Base-by-base conservation (phyloP, 53 echinoderm and acorn worm genomes). In the Henricia sp. region DNA sequence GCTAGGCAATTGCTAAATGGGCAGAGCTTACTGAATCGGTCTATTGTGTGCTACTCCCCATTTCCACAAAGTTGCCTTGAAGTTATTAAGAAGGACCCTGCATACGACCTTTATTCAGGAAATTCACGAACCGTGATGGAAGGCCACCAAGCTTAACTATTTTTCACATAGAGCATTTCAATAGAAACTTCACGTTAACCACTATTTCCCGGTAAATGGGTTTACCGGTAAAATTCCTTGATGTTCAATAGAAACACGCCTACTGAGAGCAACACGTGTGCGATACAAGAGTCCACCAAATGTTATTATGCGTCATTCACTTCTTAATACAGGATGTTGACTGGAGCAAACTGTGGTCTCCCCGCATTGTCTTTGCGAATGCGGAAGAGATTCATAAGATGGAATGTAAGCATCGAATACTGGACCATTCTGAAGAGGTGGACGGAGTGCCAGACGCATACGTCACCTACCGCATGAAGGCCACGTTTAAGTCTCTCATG, bases 401-500 rank as follows among this genome's bases (percentile, higher is more conserved):
- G 85, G 91, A 93, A 29, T 88, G 88, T 67, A 93, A 93, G 48
- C 94, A 93, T 60, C 69, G 85, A 46, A 88, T 93, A 38, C 43
- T 86, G 6, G 46, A 59, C 4, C 85, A 82, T 33, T 75, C 88
- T 21, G 88, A 88, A 20, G 91, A 91, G 12, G 67, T 83, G 19
- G 68, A 86, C 27, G 94, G 91, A 29, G 41, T 85, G 40, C 94
- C 94, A 19, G 88, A 91, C 34, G 94, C 85, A 8, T 86, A 88
- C 44, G 65, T 93, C 29, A 89, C 91, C 4, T 88, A 88, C 68
- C 64, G 94, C 8, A 73, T 93, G 91, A 93, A 88, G 36, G 94
- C 91, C 3, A 93, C 94, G 6, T 93, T 93, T 55, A 93, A 93
- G 82, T 71, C 88, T 21, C 52, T 68, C 14, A 93, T 93, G 94